Evolutionary conservation across 2,113 vertebrate genomes (phyloP).

Genomic region (Triplophysa rosa): DNA sequence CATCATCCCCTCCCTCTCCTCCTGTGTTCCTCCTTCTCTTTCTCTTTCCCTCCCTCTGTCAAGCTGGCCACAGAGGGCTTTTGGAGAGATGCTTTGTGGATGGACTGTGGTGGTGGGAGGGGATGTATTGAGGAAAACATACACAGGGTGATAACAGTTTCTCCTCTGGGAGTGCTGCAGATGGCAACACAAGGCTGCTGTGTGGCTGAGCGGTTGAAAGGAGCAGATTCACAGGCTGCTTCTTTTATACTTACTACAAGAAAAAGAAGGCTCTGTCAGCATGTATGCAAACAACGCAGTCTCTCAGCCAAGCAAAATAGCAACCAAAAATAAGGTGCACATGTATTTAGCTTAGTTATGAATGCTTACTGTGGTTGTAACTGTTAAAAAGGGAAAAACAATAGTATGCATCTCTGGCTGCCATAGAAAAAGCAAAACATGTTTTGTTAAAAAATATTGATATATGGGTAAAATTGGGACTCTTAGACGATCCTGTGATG

Average conservation of each 20-base stretch:
- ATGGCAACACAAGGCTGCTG: constrained; percentile 64
- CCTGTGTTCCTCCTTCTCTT: constrained; percentile 54
- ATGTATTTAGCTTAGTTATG: no score
- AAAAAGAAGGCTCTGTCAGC: constrained; percentile 49
- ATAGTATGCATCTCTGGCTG: no score
- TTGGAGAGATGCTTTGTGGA: constrained; percentile 62
- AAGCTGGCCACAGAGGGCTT: constrained; percentile 66
- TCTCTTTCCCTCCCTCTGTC: constrained; percentile 50
- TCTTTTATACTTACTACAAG: constrained; percentile 46
- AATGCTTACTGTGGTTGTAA: no score
- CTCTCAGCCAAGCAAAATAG: not conserved
- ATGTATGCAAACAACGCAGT: constrained; percentile 13
- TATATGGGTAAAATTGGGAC: no score
- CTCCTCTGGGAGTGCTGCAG: constrained; percentile 77
- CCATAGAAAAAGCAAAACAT: no score
- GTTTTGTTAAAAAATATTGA: no score
- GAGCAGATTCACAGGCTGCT: constrained; percentile 51
- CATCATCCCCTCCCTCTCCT: constrained; percentile 44
- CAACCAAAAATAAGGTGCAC: not conserved
- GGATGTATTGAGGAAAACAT: constrained; percentile 67
- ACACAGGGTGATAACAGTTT: constrained; percentile 72
- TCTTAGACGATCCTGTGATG: no score
- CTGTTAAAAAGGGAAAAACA: no score
- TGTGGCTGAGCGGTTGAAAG: constrained; percentile 58
- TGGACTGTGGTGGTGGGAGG: constrained; percentile 62